These are phyloP conservation scores for Epinephelus moara DNA, from an alignment of 2,113 vertebrate genomes.

Conservation along the genomic window DNA sequence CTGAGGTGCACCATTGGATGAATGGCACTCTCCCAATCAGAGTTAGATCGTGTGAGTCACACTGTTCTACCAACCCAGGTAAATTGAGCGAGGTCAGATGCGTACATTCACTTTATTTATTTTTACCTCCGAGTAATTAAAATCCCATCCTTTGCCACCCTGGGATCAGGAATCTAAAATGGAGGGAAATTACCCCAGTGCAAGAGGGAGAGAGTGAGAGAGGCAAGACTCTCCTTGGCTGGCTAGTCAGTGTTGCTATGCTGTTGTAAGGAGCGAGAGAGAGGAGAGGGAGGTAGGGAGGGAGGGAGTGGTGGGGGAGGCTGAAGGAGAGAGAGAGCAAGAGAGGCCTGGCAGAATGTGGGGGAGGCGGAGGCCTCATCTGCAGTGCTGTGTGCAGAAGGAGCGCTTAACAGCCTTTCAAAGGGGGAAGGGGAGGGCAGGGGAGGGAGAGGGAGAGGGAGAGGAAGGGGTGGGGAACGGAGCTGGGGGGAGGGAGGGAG, in stretches of 20 bases:
- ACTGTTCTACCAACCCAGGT: conserved; percentile 1
- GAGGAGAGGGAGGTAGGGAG: conserved; percentile 40
- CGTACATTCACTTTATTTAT: neutral
- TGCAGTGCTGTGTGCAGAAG: conserved; percentile 82
- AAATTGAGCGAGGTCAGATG: conserved; percentile 14
- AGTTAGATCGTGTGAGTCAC: conserved; percentile 27
- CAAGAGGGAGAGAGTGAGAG: conserved; percentile 49
- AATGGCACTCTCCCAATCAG: conserved; percentile 23
- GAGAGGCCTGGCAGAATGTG: conserved; percentile 75
- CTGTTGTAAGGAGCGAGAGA: conserved; percentile 70
- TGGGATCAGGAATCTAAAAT: conserved; percentile 77
- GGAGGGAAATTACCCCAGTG: conserved; percentile 77
- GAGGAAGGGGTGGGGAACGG: conserved; percentile 11
- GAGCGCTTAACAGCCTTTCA: conserved; percentile 66
- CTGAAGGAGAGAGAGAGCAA: conserved; percentile 39
- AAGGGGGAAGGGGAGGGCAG: conserved; percentile 28
- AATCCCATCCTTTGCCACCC: conserved; percentile 34
- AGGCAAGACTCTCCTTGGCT: conserved; percentile 72
- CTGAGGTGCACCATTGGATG: conserved; percentile 16
- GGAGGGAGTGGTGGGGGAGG: conserved; percentile 57
- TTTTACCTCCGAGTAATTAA: conserved; percentile 34
- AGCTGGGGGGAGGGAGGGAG: neutral
- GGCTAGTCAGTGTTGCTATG: conserved; percentile 80
- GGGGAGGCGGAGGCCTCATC: conserved; percentile 80
- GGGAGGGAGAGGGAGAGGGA: neutral